Evolutionary conservation across 2,113 vertebrate species (phyloP), one percentile per base, ranked within the genome.

Genomic region (Stegastes partitus): DNA sequence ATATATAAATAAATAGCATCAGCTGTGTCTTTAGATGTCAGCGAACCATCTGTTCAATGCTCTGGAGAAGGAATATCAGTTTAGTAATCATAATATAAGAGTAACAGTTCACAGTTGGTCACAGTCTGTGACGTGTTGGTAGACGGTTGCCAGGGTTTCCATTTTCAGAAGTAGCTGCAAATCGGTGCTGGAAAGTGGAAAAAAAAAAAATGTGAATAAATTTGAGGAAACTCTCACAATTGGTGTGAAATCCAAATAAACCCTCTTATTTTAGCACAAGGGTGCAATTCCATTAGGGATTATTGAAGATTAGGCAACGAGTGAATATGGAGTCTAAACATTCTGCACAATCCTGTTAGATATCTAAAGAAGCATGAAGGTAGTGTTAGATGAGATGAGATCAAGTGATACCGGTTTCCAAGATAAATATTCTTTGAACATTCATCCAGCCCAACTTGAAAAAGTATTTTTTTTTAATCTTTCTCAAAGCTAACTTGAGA

Each of bases 281-380:
- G 18, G 44, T 76, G 67, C 49, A 45, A 55, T 89, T 85, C 77
- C 64, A 49, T 19, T 53, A 65, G 58, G 81, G 83, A 92, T 93
- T 90, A 88, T 75, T 66, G 51, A 65, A 91, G 90, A 91, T 93
- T 91, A 91, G 67, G 39, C 59, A 69, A 5, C 31, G 76, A 56
- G 68, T 87, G 78, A 87, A 87, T 87, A 16, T 70, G 3, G 61
- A 77, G 70, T 71, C 42, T 67, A 64, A 85, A 81, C 82, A 91
- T 68, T 39, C 77, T 26, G 59, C 47, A 1, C 74, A 88, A 91
- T 91, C 88, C 85, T 72, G 67, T 90, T 91, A 92, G 77, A 74
- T 25, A 42, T 89, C 62, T 68, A 63, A 87, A 75, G 82, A 83
- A 50, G 77, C 86, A 81, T 89, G 84, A 71, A 85, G 82, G 62